These are phyloP conservation scores for Aphyosemion australe DNA, from an alignment of 2,113 vertebrate species.

Conservation along the genomic window DNA sequence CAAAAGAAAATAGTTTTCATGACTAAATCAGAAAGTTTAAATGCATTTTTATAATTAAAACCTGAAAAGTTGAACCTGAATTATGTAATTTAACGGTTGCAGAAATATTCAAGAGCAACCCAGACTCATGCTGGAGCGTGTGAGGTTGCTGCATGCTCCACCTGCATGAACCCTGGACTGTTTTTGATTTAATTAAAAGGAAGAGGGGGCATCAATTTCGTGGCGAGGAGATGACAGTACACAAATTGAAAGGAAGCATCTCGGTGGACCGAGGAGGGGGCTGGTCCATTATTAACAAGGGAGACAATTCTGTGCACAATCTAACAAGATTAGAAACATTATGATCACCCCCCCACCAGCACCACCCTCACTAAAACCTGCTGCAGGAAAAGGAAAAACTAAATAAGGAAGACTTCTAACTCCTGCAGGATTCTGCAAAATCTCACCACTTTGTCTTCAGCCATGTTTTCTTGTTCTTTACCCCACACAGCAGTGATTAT, in stretches of 20 bases:
- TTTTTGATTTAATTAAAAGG: slow-evolving; percentile 82
- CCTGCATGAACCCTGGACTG: slow-evolving; percentile 64
- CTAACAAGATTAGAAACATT: slow-evolving; percentile 83
- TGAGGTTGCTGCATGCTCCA: slow-evolving; percentile 51
- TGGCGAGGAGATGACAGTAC: slow-evolving; percentile 81
- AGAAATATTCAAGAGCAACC: not conserved
- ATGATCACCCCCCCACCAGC: slow-evolving; percentile 69
- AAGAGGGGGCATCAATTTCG: slow-evolving; percentile 79
- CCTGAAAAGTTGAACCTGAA: not conserved
- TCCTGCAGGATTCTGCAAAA: slow-evolving; percentile 18
- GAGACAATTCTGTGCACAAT: slow-evolving; percentile 79
- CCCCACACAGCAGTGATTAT: slow-evolving; percentile 45
- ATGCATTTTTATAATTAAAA: not conserved
- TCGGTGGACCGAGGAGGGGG: slow-evolving; percentile 63
- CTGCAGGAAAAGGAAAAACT: slow-evolving; percentile 29
- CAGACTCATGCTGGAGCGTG: slow-evolving; percentile 39
- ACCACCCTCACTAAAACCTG: slow-evolving; percentile 18
- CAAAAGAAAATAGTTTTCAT: slow-evolving; percentile 1
- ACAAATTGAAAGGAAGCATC: slow-evolving; percentile 83
- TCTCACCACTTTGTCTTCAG: slow-evolving; percentile 18
- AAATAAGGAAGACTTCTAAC: slow-evolving; percentile 13
- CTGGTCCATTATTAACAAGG: slow-evolving; percentile 78
- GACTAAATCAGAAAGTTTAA: slow-evolving; percentile 2
- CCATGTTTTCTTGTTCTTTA: slow-evolving; percentile 51
- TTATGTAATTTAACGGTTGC: not conserved